Conservation (phyloP, 2,888 invertebrate species). For the Lamproptera curius region DNA sequence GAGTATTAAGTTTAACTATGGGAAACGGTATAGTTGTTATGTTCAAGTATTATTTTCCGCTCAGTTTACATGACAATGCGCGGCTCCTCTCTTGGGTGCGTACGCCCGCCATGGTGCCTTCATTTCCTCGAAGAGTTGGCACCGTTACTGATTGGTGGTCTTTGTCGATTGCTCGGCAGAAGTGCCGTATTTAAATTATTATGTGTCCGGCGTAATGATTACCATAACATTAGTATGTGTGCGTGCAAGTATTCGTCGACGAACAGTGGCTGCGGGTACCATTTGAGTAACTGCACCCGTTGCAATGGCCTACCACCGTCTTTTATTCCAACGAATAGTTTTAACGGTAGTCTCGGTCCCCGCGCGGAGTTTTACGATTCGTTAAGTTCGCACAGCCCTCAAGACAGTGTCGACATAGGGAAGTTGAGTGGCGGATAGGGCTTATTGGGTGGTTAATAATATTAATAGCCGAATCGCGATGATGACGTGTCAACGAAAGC, state of each 20-base stretch:
- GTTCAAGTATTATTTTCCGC: conserved; percentile 13
- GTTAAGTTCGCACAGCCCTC: too few relatives aligned
- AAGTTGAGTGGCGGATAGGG: too few relatives aligned
- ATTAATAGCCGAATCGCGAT: too few relatives aligned
- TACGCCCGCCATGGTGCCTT: conserved; percentile 37
- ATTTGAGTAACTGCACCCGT: conserved; percentile 57
- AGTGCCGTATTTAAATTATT: conserved; percentile 69
- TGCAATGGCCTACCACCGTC: conserved; percentile 17
- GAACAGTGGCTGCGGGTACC: conserved; percentile 47
- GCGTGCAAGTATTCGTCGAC: conserved; percentile 51
- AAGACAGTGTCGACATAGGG: too few relatives aligned
- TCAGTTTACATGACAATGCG: conserved; percentile 28
- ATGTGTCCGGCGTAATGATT: conserved; percentile 67
- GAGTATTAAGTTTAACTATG: too few relatives aligned
- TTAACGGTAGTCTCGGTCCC: too few relatives aligned
- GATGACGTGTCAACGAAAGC: conserved; percentile 41
- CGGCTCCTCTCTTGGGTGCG: conserved; percentile 26
- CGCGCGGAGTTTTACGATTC: too few relatives aligned
- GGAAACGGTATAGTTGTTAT: neutral
- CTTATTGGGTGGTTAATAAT: too few relatives aligned
- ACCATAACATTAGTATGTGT: conserved; percentile 70
- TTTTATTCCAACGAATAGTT: conserved; percentile 16
- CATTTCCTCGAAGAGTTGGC: conserved; percentile 44
- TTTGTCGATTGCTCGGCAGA: conserved; percentile 48
- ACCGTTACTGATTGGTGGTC: conserved; percentile 54